Percentiles rank a stretch among this genome's conserved stretches.
Conservation (phyloP, 2,113 vertebrate species). For the Neopipo cinnamomea region DNA sequence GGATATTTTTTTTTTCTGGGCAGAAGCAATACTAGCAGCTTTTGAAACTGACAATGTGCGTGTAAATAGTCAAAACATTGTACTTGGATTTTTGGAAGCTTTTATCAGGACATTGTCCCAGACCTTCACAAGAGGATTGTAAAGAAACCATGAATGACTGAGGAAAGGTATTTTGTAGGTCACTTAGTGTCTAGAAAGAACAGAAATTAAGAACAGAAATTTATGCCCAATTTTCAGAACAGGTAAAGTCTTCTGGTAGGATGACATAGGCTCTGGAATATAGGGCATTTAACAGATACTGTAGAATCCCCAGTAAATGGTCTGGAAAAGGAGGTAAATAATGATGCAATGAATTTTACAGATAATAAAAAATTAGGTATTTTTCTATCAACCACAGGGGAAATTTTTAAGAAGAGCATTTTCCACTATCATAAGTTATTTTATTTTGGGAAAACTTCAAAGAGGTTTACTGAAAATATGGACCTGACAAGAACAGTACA, state of each 20-base stretch:
- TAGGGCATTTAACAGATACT: neutral
- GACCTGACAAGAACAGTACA: neutral
- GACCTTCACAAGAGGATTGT: neutral
- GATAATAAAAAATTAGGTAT: neutral
- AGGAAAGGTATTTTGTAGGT: neutral
- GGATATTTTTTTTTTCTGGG: neutral
- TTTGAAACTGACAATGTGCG: neutral
- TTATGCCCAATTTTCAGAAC: neutral
- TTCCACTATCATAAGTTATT: neutral
- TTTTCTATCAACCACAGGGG: neutral
- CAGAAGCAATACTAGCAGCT: neutral
- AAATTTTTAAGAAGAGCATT: neutral
- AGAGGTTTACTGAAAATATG: neutral
- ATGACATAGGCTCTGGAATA: accelerated
- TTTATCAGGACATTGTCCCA: neutral
- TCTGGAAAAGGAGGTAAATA: neutral
- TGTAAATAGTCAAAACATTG: neutral
- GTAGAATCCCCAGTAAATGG: neutral
- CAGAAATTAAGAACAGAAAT: neutral
- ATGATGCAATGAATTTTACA: neutral
- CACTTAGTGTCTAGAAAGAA: neutral
- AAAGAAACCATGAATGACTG: neutral
- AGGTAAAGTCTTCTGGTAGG: neutral
- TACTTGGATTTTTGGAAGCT: neutral
- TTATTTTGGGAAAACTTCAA: neutral